Conservation (phyloP, 2,888 invertebrate genomes). For the Lepetodrilus schrolli region DNA sequence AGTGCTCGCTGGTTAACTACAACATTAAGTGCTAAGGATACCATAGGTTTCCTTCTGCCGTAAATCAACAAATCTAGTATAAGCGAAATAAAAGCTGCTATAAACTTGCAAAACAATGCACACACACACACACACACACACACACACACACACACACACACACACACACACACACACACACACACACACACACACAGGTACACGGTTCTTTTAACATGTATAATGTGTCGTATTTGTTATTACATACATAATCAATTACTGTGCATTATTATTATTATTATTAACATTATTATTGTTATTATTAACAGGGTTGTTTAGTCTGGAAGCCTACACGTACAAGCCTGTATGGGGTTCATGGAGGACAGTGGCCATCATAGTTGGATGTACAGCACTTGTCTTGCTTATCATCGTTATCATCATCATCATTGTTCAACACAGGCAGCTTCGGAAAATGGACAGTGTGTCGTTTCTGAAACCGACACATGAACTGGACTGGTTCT, state of each 20-base stretch:
- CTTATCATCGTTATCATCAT: not conserved
- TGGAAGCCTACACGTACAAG: not conserved
- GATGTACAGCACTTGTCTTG: not conserved
- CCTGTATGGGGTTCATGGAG: not conserved
- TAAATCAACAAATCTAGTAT: too few species aligned
- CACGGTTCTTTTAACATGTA: not conserved
- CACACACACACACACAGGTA: conserved; percentile 30
- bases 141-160: conserved; percentile 16
- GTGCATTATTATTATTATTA: not conserved
- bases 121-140: conserved; percentile 8
- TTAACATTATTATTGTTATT: not conserved
- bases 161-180: conserved; percentile 31
- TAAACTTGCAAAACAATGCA: not conserved
- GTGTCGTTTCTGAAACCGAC: conserved; percentile 1
- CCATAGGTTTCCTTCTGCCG: too few species aligned
- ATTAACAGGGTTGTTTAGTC: not conserved
- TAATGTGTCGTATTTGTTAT: not conserved
- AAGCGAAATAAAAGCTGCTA: too few species aligned
- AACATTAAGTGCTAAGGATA: too few species aligned
- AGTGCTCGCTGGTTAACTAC: too few species aligned
- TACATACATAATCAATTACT: not conserved
- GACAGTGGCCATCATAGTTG: not conserved
- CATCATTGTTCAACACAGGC: not conserved
- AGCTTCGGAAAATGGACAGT: not conserved
- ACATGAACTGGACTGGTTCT: not conserved